Percentiles rank a stretch among this genome's conserved stretches.
Evolutionary conservation across 1,140 invertebrate genomes (phyloP).

Genomic region (Marisa cornuarietis): DNA sequence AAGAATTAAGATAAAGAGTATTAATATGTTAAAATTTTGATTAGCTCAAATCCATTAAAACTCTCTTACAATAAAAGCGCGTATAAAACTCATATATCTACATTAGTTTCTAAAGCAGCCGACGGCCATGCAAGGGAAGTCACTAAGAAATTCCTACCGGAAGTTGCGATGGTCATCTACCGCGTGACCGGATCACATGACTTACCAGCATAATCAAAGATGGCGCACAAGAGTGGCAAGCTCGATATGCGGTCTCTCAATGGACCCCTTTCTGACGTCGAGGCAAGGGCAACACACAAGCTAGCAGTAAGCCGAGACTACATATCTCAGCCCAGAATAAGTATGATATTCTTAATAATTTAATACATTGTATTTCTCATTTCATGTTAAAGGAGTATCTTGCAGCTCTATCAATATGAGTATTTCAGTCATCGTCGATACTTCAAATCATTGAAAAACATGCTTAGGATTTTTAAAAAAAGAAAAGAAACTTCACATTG

Average conservation of each 20-base stretch:
- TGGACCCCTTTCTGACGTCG: conserved; percentile 45
- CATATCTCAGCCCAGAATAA: conserved; percentile 94
- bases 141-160: not conserved
- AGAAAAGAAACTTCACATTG: not conserved
- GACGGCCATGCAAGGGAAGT: not conserved
- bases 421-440: too few relatives aligned
- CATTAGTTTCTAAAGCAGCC: too few relatives aligned
- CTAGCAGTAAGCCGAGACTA: conserved; percentile 95
- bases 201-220: conserved; percentile 38
- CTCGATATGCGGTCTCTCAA: conserved; percentile 49
- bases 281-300: conserved; percentile 51
- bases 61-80: too few relatives aligned
- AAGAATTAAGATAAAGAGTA: too few relatives aligned
- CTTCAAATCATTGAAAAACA: too few relatives aligned
- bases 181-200: conserved; percentile 40
- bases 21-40: too few relatives aligned
- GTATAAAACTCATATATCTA: too few relatives aligned
- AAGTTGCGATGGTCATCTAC: not conserved
- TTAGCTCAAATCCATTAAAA: too few relatives aligned
- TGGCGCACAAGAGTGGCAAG: conserved; percentile 45
- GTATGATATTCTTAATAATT: conserved; percentile 73
- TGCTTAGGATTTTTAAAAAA: too few relatives aligned
- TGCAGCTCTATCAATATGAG: too few relatives aligned
- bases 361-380: too few relatives aligned
- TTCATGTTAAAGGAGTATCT: too few relatives aligned